A percentile compares a stretch with the other conserved stretches of the same genome.
Conservation (phyloP, 2,113 vertebrate species). For the Lasiurus borealis region DNA sequence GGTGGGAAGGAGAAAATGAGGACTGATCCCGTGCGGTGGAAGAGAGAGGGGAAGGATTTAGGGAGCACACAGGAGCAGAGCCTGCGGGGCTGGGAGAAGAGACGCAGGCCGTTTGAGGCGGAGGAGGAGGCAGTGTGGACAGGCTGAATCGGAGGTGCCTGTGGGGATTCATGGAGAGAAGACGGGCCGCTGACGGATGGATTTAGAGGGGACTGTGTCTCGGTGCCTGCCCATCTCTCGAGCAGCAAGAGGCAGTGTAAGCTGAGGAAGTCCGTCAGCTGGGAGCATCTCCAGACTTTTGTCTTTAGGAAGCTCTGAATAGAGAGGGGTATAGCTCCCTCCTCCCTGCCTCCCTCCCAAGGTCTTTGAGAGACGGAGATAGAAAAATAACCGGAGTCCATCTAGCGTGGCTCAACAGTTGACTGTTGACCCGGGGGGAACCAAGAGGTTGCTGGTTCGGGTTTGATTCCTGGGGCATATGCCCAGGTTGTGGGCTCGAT, state of each 20-base stretch:
- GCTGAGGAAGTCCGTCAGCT: background rate
- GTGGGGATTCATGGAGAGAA: background rate
- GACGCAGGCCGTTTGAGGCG: background rate
- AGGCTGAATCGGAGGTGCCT: background rate
- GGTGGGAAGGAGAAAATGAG: background rate
- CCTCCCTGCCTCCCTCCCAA: background rate
- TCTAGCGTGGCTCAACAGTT: no score
- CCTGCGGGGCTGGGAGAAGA: rapidly evolving
- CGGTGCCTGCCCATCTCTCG: background rate
- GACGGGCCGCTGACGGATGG: rapidly evolving
- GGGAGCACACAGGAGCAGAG: rapidly evolving
- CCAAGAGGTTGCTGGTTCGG: no score
- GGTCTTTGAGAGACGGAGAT: background rate
- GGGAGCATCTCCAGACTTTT: background rate
- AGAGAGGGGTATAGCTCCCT: background rate
- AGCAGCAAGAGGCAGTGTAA: background rate
- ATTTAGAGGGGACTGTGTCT: no score
- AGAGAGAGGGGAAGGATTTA: background rate
- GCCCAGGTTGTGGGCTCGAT: no score
- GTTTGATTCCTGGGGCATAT: no score
- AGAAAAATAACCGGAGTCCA: background rate
- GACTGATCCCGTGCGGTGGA: background rate
- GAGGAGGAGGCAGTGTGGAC: background rate
- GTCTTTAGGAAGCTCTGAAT: background rate
- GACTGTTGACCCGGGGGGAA: no score